Evolutionary conservation across 2,113 vertebrate species (phyloP).

Genomic region (Pandion haliaetus): DNA sequence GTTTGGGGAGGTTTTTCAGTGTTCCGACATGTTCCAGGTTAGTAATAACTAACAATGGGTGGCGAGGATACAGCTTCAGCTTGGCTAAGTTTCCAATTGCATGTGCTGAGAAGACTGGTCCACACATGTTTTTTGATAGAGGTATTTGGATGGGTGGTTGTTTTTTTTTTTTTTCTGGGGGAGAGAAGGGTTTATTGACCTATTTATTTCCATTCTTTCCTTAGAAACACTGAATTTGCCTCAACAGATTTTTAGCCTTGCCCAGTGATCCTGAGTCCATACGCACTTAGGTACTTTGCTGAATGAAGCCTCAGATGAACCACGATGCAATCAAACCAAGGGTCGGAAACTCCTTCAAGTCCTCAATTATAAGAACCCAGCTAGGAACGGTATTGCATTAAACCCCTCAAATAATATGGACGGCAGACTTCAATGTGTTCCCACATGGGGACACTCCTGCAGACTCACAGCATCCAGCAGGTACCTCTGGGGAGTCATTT

Average conservation of each 20-base stretch:
- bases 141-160: neutral
- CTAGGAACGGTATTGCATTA: neutral
- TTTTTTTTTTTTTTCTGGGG: too few species aligned
- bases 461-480: neutral
- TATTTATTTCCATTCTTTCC: neutral
- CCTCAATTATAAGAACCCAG: neutral
- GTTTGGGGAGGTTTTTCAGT: neutral
- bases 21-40: fast-evolving
- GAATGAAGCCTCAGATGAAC: neutral
- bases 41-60: neutral
- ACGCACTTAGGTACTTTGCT: neutral
- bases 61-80: neutral
- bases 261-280: neutral
- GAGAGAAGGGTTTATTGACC: neutral
- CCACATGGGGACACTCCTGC: neutral
- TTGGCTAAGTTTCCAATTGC: neutral
- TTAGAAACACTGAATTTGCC: neutral
- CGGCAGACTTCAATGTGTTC: neutral
- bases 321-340: neutral
- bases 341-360: neutral
- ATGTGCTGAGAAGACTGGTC: neutral
- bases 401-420: neutral
- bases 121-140: neutral
- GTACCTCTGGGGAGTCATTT: neutral
- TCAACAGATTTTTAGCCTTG: neutral